Base-by-base conservation (phyloP, 2,888 invertebrate genomes). In the Pomacea canaliculata region DNA sequence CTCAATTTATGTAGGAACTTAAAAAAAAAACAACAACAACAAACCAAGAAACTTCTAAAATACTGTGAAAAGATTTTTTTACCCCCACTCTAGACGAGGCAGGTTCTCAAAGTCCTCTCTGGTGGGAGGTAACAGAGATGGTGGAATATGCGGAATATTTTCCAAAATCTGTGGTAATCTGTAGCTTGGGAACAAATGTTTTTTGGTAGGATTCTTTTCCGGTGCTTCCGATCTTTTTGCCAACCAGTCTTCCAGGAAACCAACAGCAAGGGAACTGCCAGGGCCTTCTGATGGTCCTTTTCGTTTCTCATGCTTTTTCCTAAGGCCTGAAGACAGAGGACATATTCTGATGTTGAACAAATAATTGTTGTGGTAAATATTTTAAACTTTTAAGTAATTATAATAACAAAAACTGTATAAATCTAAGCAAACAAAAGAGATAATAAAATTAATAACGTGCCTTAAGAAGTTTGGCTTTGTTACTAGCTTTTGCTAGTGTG, bases 51-150 rank as follows among this genome's bases (percentile, higher is more conserved):
- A 37, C 37, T 37, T 37, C 37, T 37, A 37, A 37, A 37, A 37
- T 37, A 37, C 37, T 5, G 37, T 37, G 37, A 37, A 37, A 37
- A 37, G 23, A 23, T 5, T 37, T 37, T 37, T 18, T 78, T 76
- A 82, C 16, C 84, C 85, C 85, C 85, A 85, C 48, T 84, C 83
- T 46, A 71, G 72, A 65, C 77, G 71, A 13, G 76, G 70, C 60
- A 81, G 65, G 27, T 76, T 78, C 49, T 78, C 65, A 73, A 81
- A 82, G 16, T 76, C 80, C 56, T 81, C 81, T 49, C 76, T 76
- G 19, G 80, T 78, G 46, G 85, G 85, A 19, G 84, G 84, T 37
- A 83, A 69, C 12, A 85, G 68, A 8, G 85, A 85, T 1, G 82
- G 83, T 13, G 85, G 83, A 4, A 83, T 68, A 46, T 76, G 77